These are phyloP conservation scores for Villa cingulata DNA, from an alignment of 2,888 invertebrate genomes.

Conservation along the genomic window DNA sequence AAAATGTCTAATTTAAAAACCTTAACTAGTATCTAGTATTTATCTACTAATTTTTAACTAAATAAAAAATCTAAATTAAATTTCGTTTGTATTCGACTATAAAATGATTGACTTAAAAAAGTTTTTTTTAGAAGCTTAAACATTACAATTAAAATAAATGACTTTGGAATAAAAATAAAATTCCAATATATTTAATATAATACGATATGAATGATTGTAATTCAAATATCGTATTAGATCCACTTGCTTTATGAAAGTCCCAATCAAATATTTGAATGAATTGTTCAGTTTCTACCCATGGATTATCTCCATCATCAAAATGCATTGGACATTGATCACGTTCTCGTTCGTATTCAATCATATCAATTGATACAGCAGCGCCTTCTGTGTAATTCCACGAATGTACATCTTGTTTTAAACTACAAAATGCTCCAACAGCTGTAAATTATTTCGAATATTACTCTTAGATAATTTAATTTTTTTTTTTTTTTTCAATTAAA, in stretches of 20 bases:
- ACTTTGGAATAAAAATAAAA: no score
- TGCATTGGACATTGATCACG: slow-evolving; percentile 95
- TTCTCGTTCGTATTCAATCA: slow-evolving; percentile 85
- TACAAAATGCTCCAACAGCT: slow-evolving; percentile 84
- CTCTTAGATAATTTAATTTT: slow-evolving; percentile 13
- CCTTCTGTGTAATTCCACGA: slow-evolving; percentile 84
- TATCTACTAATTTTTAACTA: no score
- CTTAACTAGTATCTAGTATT: no score
- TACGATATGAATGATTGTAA: background rate
- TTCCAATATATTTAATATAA: no score
- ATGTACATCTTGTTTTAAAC: slow-evolving; percentile 75
- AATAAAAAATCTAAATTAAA: no score
- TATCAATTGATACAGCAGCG: slow-evolving; percentile 79
- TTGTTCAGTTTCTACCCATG: slow-evolving; percentile 62
- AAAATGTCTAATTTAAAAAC: no score
- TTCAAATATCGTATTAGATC: slow-evolving; percentile 8
- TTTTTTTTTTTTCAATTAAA: background rate
- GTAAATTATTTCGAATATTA: no score
- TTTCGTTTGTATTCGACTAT: no score
- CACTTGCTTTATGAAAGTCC: slow-evolving; percentile 34
- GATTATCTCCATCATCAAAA: slow-evolving; percentile 86
- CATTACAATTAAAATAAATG: no score
- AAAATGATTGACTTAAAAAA: no score
- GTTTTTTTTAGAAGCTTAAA: no score
- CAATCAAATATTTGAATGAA: slow-evolving; percentile 58